phyloP scores from a whole-genome alignment of 2,113 vertebrate species.

The Gorilla gorilla region DNA sequence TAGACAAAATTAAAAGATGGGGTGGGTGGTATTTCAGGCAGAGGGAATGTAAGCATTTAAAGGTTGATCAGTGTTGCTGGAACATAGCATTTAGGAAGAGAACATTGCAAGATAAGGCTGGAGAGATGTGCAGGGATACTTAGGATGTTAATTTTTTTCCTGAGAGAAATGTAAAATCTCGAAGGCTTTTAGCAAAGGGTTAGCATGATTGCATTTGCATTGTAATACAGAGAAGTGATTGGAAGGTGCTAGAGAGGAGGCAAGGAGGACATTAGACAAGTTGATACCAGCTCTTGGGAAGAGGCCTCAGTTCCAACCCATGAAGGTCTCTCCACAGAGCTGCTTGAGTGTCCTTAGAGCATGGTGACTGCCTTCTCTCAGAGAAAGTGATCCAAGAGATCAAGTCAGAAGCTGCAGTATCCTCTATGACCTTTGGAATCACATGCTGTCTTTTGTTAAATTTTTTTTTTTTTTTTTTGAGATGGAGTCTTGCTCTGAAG shows the following conservation, averaged over 20 bases:
- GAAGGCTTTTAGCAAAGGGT: not conserved
- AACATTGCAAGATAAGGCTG: not conserved
- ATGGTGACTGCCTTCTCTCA: not conserved
- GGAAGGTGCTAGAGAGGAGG: not conserved
- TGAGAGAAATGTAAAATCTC: not conserved
- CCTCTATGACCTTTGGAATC: slow-evolving; percentile 19
- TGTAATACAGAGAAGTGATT: not conserved
- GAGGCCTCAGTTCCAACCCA: not conserved
- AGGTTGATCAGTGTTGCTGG: not conserved
- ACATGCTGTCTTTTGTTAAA: not conserved
- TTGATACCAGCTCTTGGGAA: not conserved
- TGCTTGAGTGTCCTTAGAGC: not conserved
- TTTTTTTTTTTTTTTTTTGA: too few species aligned
- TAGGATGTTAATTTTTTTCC: not conserved
- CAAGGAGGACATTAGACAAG: not conserved
- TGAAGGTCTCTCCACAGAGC: not conserved
- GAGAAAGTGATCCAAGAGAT: not conserved
- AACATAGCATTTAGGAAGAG: not conserved
- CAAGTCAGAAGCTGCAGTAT: not conserved
- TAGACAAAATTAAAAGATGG: not conserved
- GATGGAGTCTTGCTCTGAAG: too few species aligned
- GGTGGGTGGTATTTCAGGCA: not conserved
- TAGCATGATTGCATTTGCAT: slow-evolving; percentile 7
- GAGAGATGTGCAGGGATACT: not conserved
- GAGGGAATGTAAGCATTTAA: not conserved